These are phyloP conservation scores for Meriones unguiculatus DNA, from an alignment of 2,113 vertebrate genomes.

Conservation along the genomic window DNA sequence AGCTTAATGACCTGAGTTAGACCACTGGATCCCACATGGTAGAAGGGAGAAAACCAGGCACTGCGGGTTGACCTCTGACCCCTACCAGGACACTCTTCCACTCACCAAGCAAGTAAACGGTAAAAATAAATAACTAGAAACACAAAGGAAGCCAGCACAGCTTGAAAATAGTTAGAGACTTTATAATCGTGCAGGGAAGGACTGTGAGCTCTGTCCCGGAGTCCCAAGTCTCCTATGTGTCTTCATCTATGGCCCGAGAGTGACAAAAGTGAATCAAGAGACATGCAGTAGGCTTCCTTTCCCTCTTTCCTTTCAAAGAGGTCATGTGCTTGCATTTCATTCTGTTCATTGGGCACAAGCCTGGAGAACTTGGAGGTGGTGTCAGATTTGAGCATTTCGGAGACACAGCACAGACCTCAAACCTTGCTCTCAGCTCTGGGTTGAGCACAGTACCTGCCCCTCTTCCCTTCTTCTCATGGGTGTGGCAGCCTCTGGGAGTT, in stretches of 20 bases:
- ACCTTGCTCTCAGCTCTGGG: neutral
- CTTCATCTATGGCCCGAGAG: constrained; percentile 29
- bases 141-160: neutral
- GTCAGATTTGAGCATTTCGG: constrained; percentile 42
- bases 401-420: neutral
- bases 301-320: neutral
- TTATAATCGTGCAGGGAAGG: rapidly evolving
- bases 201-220: neutral
- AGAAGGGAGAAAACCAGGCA: neutral
- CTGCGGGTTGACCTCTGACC: neutral
- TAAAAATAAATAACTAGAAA: neutral
- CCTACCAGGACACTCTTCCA: too few relatives aligned
- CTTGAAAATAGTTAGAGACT: neutral
- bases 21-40: neutral
- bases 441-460: constrained; percentile 13
- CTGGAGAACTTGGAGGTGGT: constrained; percentile 37
- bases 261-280: constrained; percentile 28
- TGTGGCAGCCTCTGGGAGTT: neutral
- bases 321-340: neutral
- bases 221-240: constrained; percentile 30
- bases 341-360: neutral
- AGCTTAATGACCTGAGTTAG: neutral
- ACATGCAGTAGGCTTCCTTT: neutral
- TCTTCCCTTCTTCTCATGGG: neutral
- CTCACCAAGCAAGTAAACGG: neutral